Percentiles rank a stretch among this genome's conserved stretches.
Evolutionary conservation across 2,888 invertebrate species (phyloP).

Genomic region (Eupithecia inturbata): DNA sequence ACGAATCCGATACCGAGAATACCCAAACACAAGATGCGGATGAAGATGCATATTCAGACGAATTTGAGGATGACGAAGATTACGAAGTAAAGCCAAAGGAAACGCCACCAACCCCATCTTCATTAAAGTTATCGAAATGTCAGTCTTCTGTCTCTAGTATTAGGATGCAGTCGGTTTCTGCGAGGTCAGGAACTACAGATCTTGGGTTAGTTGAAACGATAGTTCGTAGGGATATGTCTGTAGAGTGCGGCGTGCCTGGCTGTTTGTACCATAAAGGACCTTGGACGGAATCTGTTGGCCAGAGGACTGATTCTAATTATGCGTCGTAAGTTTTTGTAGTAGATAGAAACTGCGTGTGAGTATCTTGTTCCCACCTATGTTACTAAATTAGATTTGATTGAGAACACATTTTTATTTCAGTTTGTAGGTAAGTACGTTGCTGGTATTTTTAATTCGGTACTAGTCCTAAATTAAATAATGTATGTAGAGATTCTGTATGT

Average conservation of each 20-base stretch:
- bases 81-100: constrained; percentile 53
- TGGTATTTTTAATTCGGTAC: neutral
- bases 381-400: neutral
- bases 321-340: constrained; percentile 24
- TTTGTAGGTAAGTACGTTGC: neutral
- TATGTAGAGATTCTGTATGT: too few relatives aligned
- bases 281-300: constrained; percentile 21
- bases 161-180: constrained; percentile 63
- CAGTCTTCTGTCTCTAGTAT: constrained; percentile 63
- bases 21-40: constrained; percentile 53
- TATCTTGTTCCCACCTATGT: neutral
- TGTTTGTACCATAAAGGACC: constrained; percentile 23
- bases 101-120: constrained; percentile 48
- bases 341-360: neutral
- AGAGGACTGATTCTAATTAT: constrained; percentile 17
- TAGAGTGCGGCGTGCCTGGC: constrained; percentile 25
- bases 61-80: constrained; percentile 75
- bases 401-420: neutral
- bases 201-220: constrained; percentile 63
- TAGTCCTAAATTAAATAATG: neutral
- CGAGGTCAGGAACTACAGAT: constrained; percentile 68
- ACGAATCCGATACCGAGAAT: constrained; percentile 63
- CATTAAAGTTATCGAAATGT: constrained; percentile 67
- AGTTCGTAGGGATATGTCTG: constrained; percentile 21
- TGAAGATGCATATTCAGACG: constrained; percentile 73